phyloP scores from a whole-genome alignment of 2,888 invertebrate genomes.

The Acronicta alni region DNA sequence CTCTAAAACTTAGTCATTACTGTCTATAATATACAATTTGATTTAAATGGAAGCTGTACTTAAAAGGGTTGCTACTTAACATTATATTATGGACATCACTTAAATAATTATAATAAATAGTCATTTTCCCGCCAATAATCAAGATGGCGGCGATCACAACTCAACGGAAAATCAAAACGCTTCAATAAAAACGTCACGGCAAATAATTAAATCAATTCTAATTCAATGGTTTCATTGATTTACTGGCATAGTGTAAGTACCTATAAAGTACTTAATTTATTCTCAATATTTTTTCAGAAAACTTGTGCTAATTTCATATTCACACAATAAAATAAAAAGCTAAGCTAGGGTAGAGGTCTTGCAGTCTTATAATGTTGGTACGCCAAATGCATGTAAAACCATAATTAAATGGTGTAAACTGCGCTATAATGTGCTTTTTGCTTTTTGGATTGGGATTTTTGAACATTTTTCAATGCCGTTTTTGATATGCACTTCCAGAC shows the following conservation, averaged over 20 bases:
- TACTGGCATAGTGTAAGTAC: slow-evolving; percentile 23
- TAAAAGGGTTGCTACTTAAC: slow-evolving; percentile 32
- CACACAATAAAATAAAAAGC: slow-evolving; percentile 20
- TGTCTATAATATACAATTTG: slow-evolving; percentile 41
- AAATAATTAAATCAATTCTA: slow-evolving; percentile 16
- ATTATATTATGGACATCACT: slow-evolving; percentile 52
- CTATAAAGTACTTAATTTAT: slow-evolving; percentile 5
- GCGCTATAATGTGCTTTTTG: no score
- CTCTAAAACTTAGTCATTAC: slow-evolving; percentile 31
- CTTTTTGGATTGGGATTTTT: no score
- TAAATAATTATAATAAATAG: slow-evolving; percentile 56
- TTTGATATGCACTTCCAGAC: no score
- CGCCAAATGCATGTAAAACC: no score
- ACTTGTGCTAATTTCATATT: slow-evolving; percentile 25
- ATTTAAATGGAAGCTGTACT: slow-evolving; percentile 31
- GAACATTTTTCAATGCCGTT: no score
- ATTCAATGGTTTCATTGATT: slow-evolving; percentile 15
- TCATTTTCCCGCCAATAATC: slow-evolving; percentile 37
- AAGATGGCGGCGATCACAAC: slow-evolving; percentile 45
- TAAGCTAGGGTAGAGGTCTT: slow-evolving; percentile 1
- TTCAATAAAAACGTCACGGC: slow-evolving; percentile 6
- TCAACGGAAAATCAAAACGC: slow-evolving; percentile 17
- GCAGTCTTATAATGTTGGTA: no score
- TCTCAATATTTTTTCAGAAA: slow-evolving; percentile 15
- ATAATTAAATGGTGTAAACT: no score